Evolutionary conservation across 1,140 invertebrate genomes (phyloP).

Genomic region (Zaprionus davidi): DNA sequence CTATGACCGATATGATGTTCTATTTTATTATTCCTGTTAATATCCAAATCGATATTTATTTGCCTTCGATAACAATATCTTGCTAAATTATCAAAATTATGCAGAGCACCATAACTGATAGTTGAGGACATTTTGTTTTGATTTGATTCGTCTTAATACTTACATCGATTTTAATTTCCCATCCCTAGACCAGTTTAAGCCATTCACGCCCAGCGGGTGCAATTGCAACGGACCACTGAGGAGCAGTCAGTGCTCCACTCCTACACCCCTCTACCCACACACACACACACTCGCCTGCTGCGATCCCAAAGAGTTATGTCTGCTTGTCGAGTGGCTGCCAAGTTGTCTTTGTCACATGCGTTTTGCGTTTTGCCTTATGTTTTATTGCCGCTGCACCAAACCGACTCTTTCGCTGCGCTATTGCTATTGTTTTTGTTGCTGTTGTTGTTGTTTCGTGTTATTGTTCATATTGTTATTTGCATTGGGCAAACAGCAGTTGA

Average conservation of each 20-base stretch:
- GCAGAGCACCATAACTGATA: too few relatives aligned
- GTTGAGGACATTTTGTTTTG: too few relatives aligned
- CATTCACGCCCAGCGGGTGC: constrained; percentile 56
- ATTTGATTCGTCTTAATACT: too few relatives aligned
- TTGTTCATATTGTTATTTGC: constrained; percentile 64
- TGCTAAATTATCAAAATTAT: too few relatives aligned
- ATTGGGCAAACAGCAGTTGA: constrained; percentile 62
- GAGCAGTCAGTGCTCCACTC: constrained; percentile 11
- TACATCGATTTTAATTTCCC: too few relatives aligned
- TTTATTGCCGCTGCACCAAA: constrained; percentile 35
- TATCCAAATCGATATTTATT: too few relatives aligned
- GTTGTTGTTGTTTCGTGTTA: constrained; percentile 14
- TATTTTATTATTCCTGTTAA: too few relatives aligned
- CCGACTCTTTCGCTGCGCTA: constrained; percentile 5
- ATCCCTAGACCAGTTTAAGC: constrained; percentile 4
- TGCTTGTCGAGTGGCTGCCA: constrained; percentile 45
- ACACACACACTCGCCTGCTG: not conserved
- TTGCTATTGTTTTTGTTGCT: not conserved
- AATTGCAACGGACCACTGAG: constrained; percentile 51
- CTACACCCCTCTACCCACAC: not conserved
- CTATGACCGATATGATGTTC: not conserved
- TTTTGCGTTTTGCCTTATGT: constrained; percentile 39
- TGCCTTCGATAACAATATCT: too few relatives aligned
- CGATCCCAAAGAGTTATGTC: constrained; percentile 2
- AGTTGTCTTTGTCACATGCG: constrained; percentile 73